Base-by-base conservation (phyloP, 2,797 vertebrate genomes). In the Chelon labrosus region DNA sequence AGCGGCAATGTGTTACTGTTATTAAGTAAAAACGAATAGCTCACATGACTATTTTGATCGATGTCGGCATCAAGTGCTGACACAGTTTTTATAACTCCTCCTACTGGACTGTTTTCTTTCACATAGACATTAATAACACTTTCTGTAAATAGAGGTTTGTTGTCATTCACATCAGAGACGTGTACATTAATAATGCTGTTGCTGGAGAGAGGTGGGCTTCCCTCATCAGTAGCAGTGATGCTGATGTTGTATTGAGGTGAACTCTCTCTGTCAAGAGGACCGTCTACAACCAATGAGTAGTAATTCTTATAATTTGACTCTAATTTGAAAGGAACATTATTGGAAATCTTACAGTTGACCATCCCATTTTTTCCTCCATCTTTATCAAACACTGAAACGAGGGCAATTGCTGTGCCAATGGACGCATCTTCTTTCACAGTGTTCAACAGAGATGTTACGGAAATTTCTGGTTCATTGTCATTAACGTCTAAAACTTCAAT, bases 111-210 rank as follows among this genome's bases (percentile, higher is more conserved):
- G 81, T 97, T 97, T 77, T 97, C 96, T 65, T 93, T 92, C n/a
- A 97, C 79, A 69, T 96, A 96, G 55, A 96, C 79, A 7, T 94
- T 93, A 7, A 47, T 13, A 0, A 4, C 13, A 7, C 17, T 12
- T 46, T 70, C 68, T 19, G 58, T 62, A 19, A 73, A 73, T 16
- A 8, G 77, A 0, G 96, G 96, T 1, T 93, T 87, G 44, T 97
- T 97, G 81, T 97, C 95, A 57, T 96, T 97, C 22, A 97, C 87
- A 70, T 97, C 96, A 0, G 95, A 95, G 41, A 97, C 82, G 4
- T 94, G 89, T 54, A 97, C 91, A 27, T 70, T 84, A 65, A 97
- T 91, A 8, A 94, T 86, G 55, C 89, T 92, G 51, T 90, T 94
- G 58, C 94, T 95, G 14, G 93, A 94, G 14, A 97, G 92, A 62